phyloP scores from a whole-genome alignment of 2,888 invertebrate genomes.

The Eudemis profundana region DNA sequence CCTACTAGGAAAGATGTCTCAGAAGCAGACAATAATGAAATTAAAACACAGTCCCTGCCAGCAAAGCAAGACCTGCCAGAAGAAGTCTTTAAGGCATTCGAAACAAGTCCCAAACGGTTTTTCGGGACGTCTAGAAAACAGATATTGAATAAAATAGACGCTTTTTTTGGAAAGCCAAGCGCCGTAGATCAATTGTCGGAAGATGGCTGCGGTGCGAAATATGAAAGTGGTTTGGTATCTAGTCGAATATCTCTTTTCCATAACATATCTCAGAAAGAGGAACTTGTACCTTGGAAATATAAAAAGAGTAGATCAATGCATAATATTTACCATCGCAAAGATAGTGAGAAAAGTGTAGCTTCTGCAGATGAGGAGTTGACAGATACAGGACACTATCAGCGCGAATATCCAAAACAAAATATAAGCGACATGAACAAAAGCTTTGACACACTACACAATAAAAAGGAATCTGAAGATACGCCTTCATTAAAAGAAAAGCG shows the following conservation, averaged over 20 bases:
- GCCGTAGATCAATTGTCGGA: constrained; percentile 57
- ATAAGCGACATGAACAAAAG: constrained; percentile 13
- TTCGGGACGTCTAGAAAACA: constrained; percentile 80
- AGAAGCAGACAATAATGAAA: constrained; percentile 42
- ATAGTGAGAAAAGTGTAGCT: constrained; percentile 51
- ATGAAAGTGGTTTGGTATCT: constrained; percentile 77
- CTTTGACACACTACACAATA: constrained; percentile 22
- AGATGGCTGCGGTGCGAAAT: constrained; percentile 57
- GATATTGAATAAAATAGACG: constrained; percentile 78
- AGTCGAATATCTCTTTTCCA: constrained; percentile 80
- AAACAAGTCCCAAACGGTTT: constrained; percentile 81
- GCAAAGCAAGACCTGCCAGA: constrained; percentile 76
- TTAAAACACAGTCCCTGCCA: constrained; percentile 48
- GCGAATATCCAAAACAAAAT: constrained; percentile 8
- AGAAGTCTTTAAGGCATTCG: constrained; percentile 80
- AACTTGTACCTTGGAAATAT: constrained; percentile 57
- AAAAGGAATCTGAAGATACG: constrained; percentile 18
- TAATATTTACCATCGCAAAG: constrained; percentile 63
- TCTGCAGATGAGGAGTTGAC: constrained; percentile 45
- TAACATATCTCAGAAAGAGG: constrained; percentile 73
- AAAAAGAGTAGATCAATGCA: constrained; percentile 69
- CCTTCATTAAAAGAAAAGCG: constrained; percentile 61
- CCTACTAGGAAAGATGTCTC: constrained; percentile 43
- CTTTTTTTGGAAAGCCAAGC: constrained; percentile 71
- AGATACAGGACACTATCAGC: constrained; percentile 15